Evolutionary conservation across 2,888 invertebrate species (phyloP).

Genomic region (Calameuta idolon): DNA sequence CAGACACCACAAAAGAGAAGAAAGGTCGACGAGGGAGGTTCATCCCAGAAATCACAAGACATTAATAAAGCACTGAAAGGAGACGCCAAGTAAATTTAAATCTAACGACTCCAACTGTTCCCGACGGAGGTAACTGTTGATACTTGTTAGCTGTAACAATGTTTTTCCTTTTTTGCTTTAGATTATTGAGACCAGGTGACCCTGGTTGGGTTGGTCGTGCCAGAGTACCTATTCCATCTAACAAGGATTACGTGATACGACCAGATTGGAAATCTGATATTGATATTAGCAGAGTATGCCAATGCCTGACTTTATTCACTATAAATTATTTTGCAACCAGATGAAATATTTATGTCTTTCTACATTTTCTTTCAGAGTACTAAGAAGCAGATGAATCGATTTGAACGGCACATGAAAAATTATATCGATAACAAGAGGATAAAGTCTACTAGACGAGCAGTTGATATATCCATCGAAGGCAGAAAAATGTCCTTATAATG

Average conservation of each 20-base stretch:
- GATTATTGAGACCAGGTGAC: conserved; percentile 89
- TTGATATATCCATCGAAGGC: conserved; percentile 96
- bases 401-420: conserved; percentile 92
- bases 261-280: conserved; percentile 92
- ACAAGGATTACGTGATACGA: conserved; percentile 95
- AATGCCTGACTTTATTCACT: not conserved
- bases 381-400: conserved; percentile 88
- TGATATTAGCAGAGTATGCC: conserved; percentile 77
- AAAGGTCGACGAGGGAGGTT: conserved; percentile 68
- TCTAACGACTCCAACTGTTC: not conserved
- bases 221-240: conserved; percentile 93
- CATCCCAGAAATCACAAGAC: conserved; percentile 69
- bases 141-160: not conserved
- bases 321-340: conserved; percentile 1
- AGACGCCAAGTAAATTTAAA: conserved; percentile 71
- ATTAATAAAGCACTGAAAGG: conserved; percentile 75
- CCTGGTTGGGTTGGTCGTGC: conserved; percentile 96
- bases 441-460: conserved; percentile 85
- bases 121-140: not conserved
- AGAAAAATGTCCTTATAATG: conserved; percentile 92
- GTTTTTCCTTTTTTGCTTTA: conserved; percentile 48
- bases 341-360: conserved; percentile 12
- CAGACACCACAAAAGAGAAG: conserved; percentile 77
- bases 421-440: conserved; percentile 88
- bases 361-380: conserved; percentile 69